A percentile compares a stretch with the other conserved stretches of the same genome.
Conservation (phyloP, 2,113 vertebrate genomes). For the Trochalopteron elliotii region DNA sequence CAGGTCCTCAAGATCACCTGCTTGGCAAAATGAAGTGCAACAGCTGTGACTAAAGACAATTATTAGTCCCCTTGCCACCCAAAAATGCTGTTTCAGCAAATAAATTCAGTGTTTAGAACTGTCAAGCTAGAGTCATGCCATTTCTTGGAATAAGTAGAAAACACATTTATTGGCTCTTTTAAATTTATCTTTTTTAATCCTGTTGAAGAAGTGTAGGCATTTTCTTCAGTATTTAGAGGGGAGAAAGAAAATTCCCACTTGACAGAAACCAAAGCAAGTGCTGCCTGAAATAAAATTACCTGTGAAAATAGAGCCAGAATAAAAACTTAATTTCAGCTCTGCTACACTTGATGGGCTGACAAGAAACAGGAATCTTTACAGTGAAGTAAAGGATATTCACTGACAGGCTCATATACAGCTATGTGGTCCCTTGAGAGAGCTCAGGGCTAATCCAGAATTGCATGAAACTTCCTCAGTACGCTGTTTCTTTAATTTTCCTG, state of each 20-base stretch:
- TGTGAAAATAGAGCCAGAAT: not conserved
- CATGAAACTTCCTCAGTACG: not conserved
- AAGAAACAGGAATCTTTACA: not conserved
- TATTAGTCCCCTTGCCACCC: accelerated
- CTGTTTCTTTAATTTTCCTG: not conserved
- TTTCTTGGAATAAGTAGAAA: not conserved
- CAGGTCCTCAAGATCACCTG: not conserved
- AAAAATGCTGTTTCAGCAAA: not conserved
- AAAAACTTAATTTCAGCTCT: not conserved
- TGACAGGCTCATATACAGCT: not conserved
- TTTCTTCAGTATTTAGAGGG: not conserved
- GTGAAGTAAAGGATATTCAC: not conserved
- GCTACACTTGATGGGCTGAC: not conserved
- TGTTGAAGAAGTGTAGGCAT: not conserved
- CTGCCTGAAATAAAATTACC: not conserved
- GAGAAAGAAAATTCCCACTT: not conserved
- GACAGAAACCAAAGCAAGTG: not conserved
- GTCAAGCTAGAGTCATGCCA: not conserved
- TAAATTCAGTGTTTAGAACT: not conserved
- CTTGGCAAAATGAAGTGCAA: not conserved
- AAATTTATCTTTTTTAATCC: not conserved
- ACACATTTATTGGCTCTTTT: not conserved
- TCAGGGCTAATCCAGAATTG: not conserved
- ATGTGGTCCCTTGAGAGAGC: not conserved
- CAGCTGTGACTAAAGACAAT: not conserved